Conservation (phyloP, 2,888 invertebrate species). For the Escarpia spicata region DNA sequence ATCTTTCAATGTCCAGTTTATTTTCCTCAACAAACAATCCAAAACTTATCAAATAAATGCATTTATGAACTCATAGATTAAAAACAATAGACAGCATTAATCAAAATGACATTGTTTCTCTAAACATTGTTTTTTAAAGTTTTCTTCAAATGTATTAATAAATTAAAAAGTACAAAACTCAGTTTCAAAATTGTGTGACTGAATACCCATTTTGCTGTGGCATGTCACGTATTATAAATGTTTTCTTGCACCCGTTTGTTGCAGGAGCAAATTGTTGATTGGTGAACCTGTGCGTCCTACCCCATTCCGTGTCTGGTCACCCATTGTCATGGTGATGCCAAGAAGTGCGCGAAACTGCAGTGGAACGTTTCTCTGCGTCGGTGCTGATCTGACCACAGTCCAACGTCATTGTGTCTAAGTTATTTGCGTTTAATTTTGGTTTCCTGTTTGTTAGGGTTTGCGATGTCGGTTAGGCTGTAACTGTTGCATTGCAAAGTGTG, state of each 20-base stretch:
- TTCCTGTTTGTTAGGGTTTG: constrained; percentile 8
- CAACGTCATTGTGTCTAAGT: not conserved
- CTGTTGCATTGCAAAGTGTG: not conserved
- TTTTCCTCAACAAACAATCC: too few species aligned
- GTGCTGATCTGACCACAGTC: not conserved
- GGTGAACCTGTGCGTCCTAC: not conserved
- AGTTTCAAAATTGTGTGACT: too few species aligned
- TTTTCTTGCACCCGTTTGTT: not conserved
- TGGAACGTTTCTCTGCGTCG: not conserved
- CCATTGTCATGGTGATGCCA: not conserved
- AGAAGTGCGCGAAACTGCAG: not conserved
- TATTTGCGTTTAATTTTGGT: not conserved
- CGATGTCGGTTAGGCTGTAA: not conserved
- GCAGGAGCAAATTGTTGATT: constrained; percentile 10
- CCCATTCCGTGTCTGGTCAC: constrained; percentile 8
- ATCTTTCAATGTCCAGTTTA: too few species aligned
- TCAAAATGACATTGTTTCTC: too few species aligned
- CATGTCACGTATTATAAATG: too few species aligned
- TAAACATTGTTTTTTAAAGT: too few species aligned
- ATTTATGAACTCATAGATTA: too few species aligned
- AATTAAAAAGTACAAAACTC: too few species aligned
- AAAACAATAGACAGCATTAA: too few species aligned
- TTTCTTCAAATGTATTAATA: too few species aligned
- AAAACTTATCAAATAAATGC: too few species aligned
- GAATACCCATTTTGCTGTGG: too few species aligned